A percentile compares a stretch with the other conserved stretches of the same genome.
Conservation (phyloP, 2,797 vertebrate genomes). For the Manis javanica region DNA sequence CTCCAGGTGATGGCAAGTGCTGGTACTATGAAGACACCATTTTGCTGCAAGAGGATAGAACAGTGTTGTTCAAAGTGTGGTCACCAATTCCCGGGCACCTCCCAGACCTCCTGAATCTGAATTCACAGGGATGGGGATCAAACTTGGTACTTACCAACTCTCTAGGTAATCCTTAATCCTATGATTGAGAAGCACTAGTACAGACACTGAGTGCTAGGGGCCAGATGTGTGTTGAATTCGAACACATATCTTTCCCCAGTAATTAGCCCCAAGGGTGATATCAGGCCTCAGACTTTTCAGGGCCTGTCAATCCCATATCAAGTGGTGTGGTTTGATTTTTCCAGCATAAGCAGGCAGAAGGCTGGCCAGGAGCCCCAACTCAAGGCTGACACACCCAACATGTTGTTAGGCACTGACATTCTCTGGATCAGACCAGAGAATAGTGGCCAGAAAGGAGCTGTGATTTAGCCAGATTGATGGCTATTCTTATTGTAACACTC, state of each 20-base stretch:
- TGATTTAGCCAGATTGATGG: conserved; percentile 83
- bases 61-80: not conserved
- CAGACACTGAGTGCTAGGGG: not conserved
- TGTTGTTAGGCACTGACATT: conserved; percentile 56
- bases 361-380: not conserved
- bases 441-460: conserved; percentile 72
- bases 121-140: not conserved
- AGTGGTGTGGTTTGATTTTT: not conserved
- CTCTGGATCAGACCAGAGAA: conserved; percentile 59
- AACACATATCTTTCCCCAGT: not conserved
- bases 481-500: conserved; percentile 83
- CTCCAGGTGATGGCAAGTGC: not conserved
- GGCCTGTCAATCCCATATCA: not conserved
- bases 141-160: not conserved
- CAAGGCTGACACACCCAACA: conserved; percentile 30
- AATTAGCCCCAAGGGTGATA: not conserved
- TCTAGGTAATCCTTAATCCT: conserved; percentile 3
- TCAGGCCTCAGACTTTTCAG: not conserved
- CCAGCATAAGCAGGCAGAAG: not conserved
- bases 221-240: conserved; percentile 1
- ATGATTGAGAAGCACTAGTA: not conserved
- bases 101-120: not conserved
- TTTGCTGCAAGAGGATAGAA: not conserved
- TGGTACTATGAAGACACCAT: not conserved
- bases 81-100: not conserved